A percentile compares a stretch with the other conserved stretches of the same genome.
Conservation (phyloP, 2,113 vertebrate genomes). For the Onychostruthus taczanowskii region DNA sequence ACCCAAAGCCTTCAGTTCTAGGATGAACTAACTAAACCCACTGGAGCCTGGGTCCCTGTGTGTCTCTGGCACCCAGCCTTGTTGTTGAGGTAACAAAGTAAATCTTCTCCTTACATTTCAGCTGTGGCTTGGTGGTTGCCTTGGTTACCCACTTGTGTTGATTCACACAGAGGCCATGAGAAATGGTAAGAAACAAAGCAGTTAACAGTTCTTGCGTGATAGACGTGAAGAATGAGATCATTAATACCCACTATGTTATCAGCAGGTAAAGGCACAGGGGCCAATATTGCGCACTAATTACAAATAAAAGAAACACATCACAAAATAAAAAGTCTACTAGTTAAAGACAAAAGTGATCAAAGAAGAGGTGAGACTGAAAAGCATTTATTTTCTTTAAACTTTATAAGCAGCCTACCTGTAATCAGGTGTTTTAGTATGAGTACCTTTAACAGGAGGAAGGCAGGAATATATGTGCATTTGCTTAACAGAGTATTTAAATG, state of each 20-base stretch:
- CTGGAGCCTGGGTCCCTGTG: not conserved
- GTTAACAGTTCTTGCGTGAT: not conserved
- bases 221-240: not conserved
- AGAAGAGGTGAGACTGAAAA: not conserved
- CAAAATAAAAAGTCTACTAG: not conserved
- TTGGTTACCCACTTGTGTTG: not conserved
- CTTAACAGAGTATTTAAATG: not conserved
- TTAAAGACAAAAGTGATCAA: not conserved
- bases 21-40: not conserved
- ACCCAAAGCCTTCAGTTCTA: fast-evolving
- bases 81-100: not conserved
- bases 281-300: not conserved
- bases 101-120: not conserved
- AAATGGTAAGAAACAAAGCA: not conserved
- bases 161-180: not conserved
- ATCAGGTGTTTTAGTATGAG: not conserved
- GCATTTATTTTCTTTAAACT: not conserved
- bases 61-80: not conserved
- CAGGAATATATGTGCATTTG: not conserved
- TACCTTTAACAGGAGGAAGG: not conserved
- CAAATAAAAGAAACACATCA: not conserved
- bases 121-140: not conserved
- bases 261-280: not conserved
- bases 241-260: not conserved
- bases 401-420: not conserved